Conservation (phyloP, 2,797 vertebrate genomes). For the Poecilia picta region DNA sequence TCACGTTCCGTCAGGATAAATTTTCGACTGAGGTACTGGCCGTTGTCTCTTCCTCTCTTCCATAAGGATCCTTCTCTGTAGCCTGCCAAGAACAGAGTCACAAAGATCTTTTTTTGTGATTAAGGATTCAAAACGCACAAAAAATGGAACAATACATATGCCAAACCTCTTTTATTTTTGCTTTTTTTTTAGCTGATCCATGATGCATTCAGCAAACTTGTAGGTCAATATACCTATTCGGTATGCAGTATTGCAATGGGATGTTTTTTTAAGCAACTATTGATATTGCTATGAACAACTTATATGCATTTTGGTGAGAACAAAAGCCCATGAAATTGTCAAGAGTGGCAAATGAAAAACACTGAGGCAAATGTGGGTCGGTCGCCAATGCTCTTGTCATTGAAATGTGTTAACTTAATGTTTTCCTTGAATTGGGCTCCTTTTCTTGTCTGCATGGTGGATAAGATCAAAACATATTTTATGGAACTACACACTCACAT, state of each 20-base stretch:
- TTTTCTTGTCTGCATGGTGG: neutral
- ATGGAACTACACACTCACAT: neutral
- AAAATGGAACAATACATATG: constrained; percentile 2
- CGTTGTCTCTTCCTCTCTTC: constrained; percentile 95
- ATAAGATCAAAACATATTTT: neutral
- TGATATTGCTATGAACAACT: neutral
- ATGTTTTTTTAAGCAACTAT: neutral
- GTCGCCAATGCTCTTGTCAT: neutral
- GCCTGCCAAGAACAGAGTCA: constrained; percentile 76
- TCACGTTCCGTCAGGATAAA: constrained; percentile 94
- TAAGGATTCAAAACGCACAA: neutral
- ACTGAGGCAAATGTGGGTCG: neutral
- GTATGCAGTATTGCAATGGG: neutral
- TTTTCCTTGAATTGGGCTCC: neutral
- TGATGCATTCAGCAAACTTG: neutral
- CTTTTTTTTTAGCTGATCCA: neutral
- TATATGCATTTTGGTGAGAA: neutral
- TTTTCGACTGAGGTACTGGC: constrained; percentile 93
- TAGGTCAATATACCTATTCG: neutral
- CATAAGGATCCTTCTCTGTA: constrained; percentile 96
- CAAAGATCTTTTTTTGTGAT: neutral
- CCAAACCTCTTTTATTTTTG: no score
- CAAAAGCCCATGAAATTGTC: neutral
- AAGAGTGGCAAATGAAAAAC: neutral
- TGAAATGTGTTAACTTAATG: neutral